phyloP scores from a whole-genome alignment of 2,888 invertebrate genomes.

The Sepioteuthis lessoniana region DNA sequence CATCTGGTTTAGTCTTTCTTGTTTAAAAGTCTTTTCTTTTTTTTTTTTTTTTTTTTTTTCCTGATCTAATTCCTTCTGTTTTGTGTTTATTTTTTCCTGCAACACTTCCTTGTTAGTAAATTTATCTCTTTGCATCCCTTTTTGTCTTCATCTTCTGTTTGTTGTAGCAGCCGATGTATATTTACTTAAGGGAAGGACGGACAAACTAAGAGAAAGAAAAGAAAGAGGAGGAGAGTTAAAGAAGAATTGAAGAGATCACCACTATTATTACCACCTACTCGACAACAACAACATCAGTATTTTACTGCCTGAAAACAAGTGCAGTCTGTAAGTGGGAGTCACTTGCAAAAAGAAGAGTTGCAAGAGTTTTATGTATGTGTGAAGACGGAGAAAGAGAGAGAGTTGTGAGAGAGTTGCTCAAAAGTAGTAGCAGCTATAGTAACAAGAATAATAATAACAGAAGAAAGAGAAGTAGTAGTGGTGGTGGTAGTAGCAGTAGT shows the following conservation, averaged over 20 bases:
- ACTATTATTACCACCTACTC: not conserved
- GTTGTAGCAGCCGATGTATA: constrained; percentile 33
- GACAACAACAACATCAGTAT: not conserved
- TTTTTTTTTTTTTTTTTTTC: not conserved
- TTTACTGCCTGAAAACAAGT: constrained; percentile 13
- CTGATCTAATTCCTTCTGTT: not conserved
- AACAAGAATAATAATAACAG: not conserved
- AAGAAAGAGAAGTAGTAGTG: not conserved
- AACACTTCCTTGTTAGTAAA: not conserved
- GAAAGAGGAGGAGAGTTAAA: not conserved
- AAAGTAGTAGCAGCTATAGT: constrained; percentile 44
- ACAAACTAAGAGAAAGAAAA: not conserved
- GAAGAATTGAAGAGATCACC: not conserved
- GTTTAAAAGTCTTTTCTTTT: not conserved
- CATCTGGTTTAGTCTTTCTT: not conserved
- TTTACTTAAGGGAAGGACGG: not conserved
- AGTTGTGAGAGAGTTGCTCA: not conserved
- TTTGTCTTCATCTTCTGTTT: not conserved
- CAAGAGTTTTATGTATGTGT: constrained; percentile 14
- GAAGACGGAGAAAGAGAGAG: not conserved
- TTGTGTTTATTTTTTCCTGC: not conserved
- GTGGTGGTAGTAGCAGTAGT: not conserved
- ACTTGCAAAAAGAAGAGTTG: constrained; percentile 25
- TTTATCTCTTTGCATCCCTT: not conserved
- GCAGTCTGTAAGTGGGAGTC: constrained; percentile 40